phyloP scores from a whole-genome alignment of 92 coral and sea anemone species.

The Umimayanthus kanabou region DNA sequence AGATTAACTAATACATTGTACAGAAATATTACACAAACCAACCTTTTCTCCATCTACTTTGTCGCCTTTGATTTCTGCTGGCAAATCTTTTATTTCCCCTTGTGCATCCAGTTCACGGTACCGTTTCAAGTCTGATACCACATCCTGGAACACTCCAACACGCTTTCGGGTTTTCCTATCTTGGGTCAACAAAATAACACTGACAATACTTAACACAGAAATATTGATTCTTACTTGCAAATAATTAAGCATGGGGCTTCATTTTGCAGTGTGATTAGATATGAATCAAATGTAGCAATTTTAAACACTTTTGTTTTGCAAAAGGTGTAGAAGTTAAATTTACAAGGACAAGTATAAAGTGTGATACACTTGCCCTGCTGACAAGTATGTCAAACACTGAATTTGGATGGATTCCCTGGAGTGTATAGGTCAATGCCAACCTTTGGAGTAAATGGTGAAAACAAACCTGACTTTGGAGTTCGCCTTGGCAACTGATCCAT shows the following conservation, averaged over 20 bases:
- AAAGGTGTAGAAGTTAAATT: too few species aligned
- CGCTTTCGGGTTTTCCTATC: slow-evolving; percentile 44
- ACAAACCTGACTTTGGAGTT: slow-evolving; percentile 43
- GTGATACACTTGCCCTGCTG: too few species aligned
- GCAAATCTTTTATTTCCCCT: not conserved
- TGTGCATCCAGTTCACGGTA: slow-evolving; percentile 35
- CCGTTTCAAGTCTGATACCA: slow-evolving; percentile 35
- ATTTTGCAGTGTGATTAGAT: not conserved
- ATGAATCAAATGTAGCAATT: not conserved
- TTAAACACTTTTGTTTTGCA: not conserved
- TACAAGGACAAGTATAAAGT: too few species aligned
- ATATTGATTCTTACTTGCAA: not conserved
- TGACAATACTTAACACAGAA: not conserved
- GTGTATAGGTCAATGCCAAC: too few species aligned
- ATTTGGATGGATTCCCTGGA: too few species aligned
- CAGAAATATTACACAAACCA: not conserved
- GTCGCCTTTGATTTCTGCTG: not conserved
- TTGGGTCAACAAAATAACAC: not conserved
- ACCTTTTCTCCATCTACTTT: not conserved
- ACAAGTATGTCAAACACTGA: too few species aligned
- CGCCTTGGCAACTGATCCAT: slow-evolving; percentile 23
- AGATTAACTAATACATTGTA: not conserved
- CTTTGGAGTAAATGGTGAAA: too few species aligned
- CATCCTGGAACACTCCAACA: slow-evolving; percentile 41
- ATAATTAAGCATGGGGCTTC: not conserved